phyloP scores from a whole-genome alignment of 2,113 vertebrate species.

The Rhombomys opimus region DNA sequence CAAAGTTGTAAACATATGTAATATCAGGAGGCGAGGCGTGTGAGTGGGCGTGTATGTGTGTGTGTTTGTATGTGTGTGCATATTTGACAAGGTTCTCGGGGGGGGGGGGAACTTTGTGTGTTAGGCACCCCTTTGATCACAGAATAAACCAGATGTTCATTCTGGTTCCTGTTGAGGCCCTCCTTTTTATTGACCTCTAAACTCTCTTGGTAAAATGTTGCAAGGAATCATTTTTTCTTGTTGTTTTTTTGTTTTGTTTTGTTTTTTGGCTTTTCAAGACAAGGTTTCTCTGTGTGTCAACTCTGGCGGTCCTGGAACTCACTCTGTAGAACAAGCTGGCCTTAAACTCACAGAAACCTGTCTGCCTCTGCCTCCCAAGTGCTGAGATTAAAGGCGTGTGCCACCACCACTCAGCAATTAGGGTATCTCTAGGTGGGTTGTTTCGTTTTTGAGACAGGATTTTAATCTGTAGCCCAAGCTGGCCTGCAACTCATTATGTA shows the following conservation, averaged over 20 bases:
- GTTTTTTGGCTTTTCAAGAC: not conserved
- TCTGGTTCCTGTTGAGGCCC: not conserved
- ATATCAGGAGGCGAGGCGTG: not conserved
- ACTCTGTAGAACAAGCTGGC: no score
- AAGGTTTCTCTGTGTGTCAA: not conserved
- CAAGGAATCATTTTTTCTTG: not conserved
- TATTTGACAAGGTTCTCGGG: not conserved
- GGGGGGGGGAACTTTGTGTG: not conserved
- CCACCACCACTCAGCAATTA: not conserved
- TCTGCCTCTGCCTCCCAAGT: no score
- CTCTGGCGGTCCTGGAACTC: no score
- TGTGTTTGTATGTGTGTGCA: not conserved
- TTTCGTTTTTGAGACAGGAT: not conserved
- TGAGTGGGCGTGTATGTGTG: not conserved
- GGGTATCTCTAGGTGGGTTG: not conserved
- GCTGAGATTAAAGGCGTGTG: no score
- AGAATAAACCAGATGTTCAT: not conserved
- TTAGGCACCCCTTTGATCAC: not conserved
- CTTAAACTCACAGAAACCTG: no score
- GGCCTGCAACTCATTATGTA: not conserved
- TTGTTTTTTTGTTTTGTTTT: not conserved
- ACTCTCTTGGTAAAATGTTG: not conserved
- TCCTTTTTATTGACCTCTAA: fast-evolving
- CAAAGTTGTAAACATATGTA: not conserved
- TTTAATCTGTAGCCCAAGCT: not conserved